phyloP scores from a whole-genome alignment of 2,888 invertebrate species.

The Rhamnusium bicolor region DNA sequence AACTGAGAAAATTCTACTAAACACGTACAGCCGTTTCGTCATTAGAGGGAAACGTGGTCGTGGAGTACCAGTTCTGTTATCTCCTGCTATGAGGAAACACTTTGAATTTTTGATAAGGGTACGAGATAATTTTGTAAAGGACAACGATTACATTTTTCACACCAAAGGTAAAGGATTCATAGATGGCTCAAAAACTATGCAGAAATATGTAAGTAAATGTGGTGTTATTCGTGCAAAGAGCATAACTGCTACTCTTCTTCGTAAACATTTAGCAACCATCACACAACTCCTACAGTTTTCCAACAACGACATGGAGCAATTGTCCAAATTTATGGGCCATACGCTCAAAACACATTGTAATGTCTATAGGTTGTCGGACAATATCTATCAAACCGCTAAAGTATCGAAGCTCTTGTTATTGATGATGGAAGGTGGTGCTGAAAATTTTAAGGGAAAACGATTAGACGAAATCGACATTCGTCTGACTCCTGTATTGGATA shows the following conservation, averaged over 20 bases:
- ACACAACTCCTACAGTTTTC: not conserved
- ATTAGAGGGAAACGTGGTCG: too few species aligned
- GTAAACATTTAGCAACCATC: conserved; percentile 51
- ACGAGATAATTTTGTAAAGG: too few species aligned
- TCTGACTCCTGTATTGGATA: not conserved
- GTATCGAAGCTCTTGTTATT: not conserved
- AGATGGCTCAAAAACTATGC: too few species aligned
- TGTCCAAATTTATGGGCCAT: not conserved
- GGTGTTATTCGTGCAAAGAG: conserved; percentile 46
- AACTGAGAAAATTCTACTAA: too few species aligned
- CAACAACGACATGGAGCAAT: not conserved
- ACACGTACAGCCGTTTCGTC: too few species aligned
- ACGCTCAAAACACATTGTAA: not conserved
- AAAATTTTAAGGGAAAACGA: not conserved
- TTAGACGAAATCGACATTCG: too few species aligned
- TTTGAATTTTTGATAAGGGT: too few species aligned
- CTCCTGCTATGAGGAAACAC: too few species aligned
- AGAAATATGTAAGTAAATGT: too few species aligned
- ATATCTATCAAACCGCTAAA: not conserved
- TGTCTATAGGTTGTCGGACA: not conserved
- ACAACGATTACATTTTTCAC: too few species aligned
- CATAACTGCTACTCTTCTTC: conserved; percentile 44
- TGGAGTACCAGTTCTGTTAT: too few species aligned
- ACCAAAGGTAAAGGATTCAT: too few species aligned
- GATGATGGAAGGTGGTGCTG: not conserved